Evolutionary conservation across 30 jellyfish, hydroid and myxozoan species (phyloP).

Genomic region (Euphysa ruthae): DNA sequence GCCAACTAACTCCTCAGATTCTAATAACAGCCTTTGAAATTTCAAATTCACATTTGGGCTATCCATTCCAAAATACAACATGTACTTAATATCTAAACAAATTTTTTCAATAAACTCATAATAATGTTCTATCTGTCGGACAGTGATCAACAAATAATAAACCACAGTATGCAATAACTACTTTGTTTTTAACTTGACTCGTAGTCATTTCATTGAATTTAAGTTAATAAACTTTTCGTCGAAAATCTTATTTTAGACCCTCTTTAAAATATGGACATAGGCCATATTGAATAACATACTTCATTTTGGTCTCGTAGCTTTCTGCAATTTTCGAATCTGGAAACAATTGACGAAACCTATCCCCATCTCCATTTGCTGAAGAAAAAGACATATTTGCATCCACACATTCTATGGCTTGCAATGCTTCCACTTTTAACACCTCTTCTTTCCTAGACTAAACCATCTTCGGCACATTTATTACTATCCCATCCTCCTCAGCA

Average conservation of each 20-base stretch:
- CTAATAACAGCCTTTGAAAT: no score
- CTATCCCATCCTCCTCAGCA: no score
- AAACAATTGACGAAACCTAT: not conserved
- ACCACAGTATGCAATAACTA: no score
- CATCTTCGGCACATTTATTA: no score
- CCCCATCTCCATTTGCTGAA: not conserved
- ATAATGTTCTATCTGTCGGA: not conserved
- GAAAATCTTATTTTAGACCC: not conserved
- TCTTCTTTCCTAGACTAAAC: not conserved
- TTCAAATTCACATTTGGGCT: not conserved
- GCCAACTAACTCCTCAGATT: no score
- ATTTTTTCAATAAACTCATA: no score
- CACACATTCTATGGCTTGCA: conserved; percentile 8
- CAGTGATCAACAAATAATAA: no score
- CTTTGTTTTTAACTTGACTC: not conserved
- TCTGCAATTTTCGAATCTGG: not conserved
- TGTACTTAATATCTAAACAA: no score
- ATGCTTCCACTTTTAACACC: not conserved
- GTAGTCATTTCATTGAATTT: conserved; percentile 1
- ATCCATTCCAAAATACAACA: no score
- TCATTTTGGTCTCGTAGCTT: not conserved
- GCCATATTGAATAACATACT: not conserved
- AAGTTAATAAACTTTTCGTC: not conserved
- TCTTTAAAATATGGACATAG: not conserved
- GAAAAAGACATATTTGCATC: not conserved